Evolutionary conservation across 2,797 vertebrate genomes (phyloP).

Genomic region (Eptatretus atami): DNA sequence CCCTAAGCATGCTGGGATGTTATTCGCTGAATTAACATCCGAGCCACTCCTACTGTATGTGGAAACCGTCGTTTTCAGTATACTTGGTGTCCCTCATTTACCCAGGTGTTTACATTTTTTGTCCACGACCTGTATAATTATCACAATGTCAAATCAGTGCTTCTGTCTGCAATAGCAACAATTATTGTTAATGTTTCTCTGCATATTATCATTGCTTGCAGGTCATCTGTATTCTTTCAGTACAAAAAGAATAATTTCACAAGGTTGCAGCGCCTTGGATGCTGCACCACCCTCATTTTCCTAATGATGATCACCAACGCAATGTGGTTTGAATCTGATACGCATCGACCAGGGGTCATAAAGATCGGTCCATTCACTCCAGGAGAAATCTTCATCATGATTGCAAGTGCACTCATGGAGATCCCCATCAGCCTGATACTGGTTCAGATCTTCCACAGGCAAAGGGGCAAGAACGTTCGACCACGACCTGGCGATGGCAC

Average conservation of each 20-base stretch:
- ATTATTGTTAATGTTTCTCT: background rate
- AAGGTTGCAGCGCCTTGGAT: background rate
- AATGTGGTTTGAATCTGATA: conserved; percentile 2
- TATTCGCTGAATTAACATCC: too few species aligned
- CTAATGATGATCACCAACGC: conserved; percentile 1
- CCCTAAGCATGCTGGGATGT: too few species aligned
- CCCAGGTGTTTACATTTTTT: too few species aligned
- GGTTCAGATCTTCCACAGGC: conserved; percentile 1
- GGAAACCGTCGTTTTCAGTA: too few species aligned
- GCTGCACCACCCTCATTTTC: conserved; percentile 2
- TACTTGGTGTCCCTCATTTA: too few species aligned
- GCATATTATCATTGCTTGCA: background rate
- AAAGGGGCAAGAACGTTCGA: background rate
- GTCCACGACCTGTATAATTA: too few species aligned
- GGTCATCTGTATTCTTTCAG: background rate
- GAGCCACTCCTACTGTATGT: too few species aligned
- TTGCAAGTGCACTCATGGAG: background rate
- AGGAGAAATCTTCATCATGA: conserved; percentile 1
- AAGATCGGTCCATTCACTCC: conserved; percentile 2
- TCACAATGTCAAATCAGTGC: too few species aligned
- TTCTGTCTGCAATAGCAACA: too few species aligned
- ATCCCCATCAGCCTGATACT: conserved; percentile 3
- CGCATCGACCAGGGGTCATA: background rate
- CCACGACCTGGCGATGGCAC: background rate
- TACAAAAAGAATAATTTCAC: background rate